Base-by-base conservation (phyloP, 2,797 vertebrate genomes). In the Anabas testudineus region DNA sequence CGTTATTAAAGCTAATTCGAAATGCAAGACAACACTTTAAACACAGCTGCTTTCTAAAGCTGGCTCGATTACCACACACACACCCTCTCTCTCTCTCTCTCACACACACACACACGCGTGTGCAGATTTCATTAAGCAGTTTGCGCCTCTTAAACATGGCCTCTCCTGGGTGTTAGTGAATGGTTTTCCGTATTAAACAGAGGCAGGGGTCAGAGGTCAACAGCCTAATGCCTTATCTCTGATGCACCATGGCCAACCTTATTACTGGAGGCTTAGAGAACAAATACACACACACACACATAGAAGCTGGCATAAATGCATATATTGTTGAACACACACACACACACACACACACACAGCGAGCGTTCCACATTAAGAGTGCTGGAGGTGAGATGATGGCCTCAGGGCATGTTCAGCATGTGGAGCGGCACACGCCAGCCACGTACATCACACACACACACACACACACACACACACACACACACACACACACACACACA, bases 201-300 rank as follows among this genome's bases (percentile, higher is more conserved):
- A 77, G 76, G 39, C 74, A 81, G 80, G 87, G 88, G 90, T 92
- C 85, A 86, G 57, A 88, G 90, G 88, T 91, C 88, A 91, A 85
- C 82, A 87, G 81, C 90, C 83, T 92, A 92, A 93, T 91, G 88
- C 92, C 90, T 94, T 92, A 94, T 93, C 93, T 90, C 83, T 82
- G 84, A 94, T 93, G 91, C 92, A 89, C 83, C 87, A 86, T 88
- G 83, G 87, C 76, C 87, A 85, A 87, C 87, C 87, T 89, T 90
- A 92, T 92, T 91, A 90, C 85, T 71, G 71, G 67, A 58, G 81
- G 88, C 82, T 91, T 90, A 92, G 74, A 70, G 81, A 83, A 82
- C 81, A 91, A 87, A 90, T 30, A 87, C 78, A 84, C 81, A 69
- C 71, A 69, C 32, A 54, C 51, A 62, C 60, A 60, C 36, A 55